Conservation (phyloP, 2,113 vertebrate genomes). For the Aramus guarauna region DNA sequence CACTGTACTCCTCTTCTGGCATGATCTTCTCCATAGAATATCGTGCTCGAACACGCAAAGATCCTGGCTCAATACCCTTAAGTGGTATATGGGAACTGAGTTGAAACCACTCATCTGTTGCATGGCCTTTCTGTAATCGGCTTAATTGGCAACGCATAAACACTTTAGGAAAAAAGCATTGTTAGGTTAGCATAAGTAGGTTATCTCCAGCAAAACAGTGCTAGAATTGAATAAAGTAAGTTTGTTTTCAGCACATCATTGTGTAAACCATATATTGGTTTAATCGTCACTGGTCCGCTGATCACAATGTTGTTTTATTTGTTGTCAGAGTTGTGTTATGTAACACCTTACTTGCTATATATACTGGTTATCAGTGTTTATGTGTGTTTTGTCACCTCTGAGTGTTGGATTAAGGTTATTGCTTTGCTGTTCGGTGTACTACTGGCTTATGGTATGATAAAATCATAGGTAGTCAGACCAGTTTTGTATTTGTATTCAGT, state of each 20-base stretch:
- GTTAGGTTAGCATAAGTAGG: neutral
- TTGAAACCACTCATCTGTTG: slow-evolving; percentile 97
- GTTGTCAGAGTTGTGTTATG: too few relatives aligned
- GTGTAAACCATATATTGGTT: too few relatives aligned
- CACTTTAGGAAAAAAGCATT: slow-evolving; percentile 77
- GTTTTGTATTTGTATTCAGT: too few relatives aligned
- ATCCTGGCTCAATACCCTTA: slow-evolving; percentile 95
- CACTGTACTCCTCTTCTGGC: slow-evolving; percentile 95
- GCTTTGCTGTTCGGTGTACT: too few relatives aligned
- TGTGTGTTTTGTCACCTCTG: too few relatives aligned
- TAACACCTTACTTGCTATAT: too few relatives aligned
- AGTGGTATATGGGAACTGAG: slow-evolving; percentile 94
- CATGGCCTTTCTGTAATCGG: slow-evolving; percentile 91
- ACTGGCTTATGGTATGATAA: too few relatives aligned
- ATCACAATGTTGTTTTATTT: too few relatives aligned
- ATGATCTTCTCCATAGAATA: slow-evolving; percentile 99
- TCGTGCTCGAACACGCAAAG: slow-evolving; percentile 89
- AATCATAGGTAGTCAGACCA: too few relatives aligned
- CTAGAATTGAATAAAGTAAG: neutral
- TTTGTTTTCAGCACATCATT: neutral
- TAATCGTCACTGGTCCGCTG: too few relatives aligned
- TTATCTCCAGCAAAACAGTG: neutral
- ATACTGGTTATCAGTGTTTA: too few relatives aligned
- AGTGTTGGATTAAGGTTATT: too few relatives aligned
- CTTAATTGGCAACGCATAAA: slow-evolving; percentile 96